Evolutionary conservation across 2,113 vertebrate genomes (phyloP).

Genomic region (Chiloscyllium plagiosum): DNA sequence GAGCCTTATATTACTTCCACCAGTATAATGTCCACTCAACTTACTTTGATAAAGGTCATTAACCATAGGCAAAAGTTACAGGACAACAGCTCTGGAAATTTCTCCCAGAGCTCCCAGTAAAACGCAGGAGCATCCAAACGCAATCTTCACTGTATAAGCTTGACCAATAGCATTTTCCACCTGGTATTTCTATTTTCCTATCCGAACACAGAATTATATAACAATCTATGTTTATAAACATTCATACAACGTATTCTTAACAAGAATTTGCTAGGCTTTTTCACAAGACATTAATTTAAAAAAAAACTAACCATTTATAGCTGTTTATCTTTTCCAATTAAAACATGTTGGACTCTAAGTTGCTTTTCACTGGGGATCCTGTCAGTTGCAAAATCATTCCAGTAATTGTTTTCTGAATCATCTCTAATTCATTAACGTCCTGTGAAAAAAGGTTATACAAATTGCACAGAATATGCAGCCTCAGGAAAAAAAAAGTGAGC

Average conservation of each 20-base stretch:
- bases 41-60: slow-evolving; percentile 14
- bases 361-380: neutral
- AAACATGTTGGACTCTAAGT: neutral
- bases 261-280: neutral
- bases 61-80: neutral
- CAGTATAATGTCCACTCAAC: neutral
- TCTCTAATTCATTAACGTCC: neutral
- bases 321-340: neutral
- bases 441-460: neutral
- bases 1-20: neutral
- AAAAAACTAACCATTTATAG: neutral
- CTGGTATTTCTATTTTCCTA: too few species aligned
- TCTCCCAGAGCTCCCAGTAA: neutral
- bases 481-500: neutral
- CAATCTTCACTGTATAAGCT: neutral
- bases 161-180: neutral
- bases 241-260: neutral
- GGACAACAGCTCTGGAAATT: neutral
- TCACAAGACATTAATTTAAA: neutral
- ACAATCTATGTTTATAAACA: neutral
- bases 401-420: neutral
- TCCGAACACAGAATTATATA: neutral
- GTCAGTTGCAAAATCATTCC: neutral
- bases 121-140: too few species aligned
- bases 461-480: neutral